Evolutionary conservation across 2,113 vertebrate species (phyloP).

Genomic region (Colaptes auratus): DNA sequence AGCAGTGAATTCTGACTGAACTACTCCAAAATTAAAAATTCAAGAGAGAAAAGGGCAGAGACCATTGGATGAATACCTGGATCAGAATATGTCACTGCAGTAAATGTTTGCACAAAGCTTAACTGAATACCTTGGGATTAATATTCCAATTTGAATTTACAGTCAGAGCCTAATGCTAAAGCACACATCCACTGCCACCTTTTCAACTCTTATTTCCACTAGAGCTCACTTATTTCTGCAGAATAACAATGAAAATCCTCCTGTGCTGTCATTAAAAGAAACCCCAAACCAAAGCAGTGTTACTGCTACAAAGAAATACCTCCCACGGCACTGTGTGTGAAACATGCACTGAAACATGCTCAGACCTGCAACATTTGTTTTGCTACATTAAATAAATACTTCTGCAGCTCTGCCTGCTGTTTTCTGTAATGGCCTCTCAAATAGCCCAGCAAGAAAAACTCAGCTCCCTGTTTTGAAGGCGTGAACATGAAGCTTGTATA

Average conservation of each 20-base stretch:
- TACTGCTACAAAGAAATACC: background rate
- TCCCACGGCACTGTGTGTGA: background rate
- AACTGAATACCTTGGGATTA: background rate
- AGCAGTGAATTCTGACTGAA: background rate
- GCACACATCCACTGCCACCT: background rate
- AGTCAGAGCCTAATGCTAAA: background rate
- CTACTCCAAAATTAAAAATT: background rate
- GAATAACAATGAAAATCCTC: too few species aligned
- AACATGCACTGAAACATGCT: background rate
- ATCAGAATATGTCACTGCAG: background rate
- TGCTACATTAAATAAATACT: background rate
- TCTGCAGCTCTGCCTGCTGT: background rate
- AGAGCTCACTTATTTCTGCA: background rate
- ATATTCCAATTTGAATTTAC: slow-evolving; percentile 11
- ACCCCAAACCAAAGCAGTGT: too few species aligned
- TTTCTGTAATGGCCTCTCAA: background rate
- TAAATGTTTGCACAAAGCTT: background rate
- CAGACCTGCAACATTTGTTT: background rate
- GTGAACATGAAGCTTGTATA: background rate
- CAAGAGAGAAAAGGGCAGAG: background rate
- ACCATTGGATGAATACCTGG: background rate
- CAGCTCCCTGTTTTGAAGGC: background rate
- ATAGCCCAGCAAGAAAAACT: background rate
- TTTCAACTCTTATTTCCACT: background rate
- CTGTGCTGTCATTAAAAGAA: background rate